A percentile compares a stretch with the other conserved stretches of the same genome.
Evolutionary conservation across 1,140 invertebrate species (phyloP).

Genomic region (Drosophila gunungcola): DNA sequence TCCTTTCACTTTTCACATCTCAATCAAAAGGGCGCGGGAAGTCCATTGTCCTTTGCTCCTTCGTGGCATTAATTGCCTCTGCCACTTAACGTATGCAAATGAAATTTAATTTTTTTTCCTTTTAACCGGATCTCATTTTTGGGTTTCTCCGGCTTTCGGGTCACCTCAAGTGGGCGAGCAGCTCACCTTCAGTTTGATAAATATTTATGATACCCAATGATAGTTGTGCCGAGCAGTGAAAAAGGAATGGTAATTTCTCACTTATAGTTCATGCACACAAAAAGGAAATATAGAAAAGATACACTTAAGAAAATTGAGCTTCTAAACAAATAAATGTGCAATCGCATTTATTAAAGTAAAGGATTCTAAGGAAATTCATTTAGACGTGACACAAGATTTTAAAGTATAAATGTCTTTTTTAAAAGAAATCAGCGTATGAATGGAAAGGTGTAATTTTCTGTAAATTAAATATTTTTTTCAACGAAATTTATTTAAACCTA

Average conservation of each 20-base stretch:
- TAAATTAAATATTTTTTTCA: too few species aligned
- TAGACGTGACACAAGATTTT: too few species aligned
- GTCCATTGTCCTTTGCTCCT: constrained; percentile 25
- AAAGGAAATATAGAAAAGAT: constrained; percentile 60
- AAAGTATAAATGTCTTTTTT: background rate
- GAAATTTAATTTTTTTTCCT: constrained; percentile 63
- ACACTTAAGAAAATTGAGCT: constrained; percentile 13
- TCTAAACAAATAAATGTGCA: too few species aligned
- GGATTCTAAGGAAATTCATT: too few species aligned
- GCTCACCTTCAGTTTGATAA: constrained; percentile 68
- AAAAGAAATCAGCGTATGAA: too few species aligned
- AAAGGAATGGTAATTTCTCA: constrained; percentile 51
- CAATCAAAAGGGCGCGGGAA: constrained; percentile 57
- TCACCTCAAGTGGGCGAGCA: constrained; percentile 60
- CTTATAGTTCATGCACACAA: constrained; percentile 46
- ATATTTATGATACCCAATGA: constrained; percentile 69
- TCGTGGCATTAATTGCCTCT: constrained; percentile 72
- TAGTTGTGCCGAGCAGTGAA: constrained; percentile 46
- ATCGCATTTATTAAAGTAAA: too few species aligned
- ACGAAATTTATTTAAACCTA: too few species aligned
- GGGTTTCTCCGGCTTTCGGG: constrained; percentile 11
- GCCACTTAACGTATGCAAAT: constrained; percentile 83
- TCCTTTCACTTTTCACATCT: constrained; percentile 52
- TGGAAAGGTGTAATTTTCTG: too few species aligned
- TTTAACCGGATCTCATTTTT: constrained; percentile 4